phyloP scores from a whole-genome alignment of 2,113 vertebrate genomes.

The Okapia johnstoni region DNA sequence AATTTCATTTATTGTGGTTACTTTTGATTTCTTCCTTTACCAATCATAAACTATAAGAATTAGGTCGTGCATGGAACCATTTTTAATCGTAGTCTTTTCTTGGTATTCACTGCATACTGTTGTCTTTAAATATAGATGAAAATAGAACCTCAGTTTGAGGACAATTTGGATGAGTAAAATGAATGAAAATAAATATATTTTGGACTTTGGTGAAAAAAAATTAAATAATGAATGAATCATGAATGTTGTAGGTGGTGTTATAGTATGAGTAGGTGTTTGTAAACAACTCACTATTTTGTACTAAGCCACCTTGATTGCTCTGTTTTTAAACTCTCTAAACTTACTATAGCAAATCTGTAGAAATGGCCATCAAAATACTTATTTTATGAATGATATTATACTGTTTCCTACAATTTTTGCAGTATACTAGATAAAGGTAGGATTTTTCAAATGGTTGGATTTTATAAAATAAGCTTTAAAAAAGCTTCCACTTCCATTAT shows the following conservation, averaged over 20 bases:
- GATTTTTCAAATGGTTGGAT: not conserved
- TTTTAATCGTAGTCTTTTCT: slow-evolving; percentile 20
- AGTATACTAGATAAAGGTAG: not conserved
- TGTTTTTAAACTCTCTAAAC: not conserved
- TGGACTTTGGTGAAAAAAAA: not conserved
- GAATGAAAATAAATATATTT: not conserved
- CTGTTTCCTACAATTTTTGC: not conserved
- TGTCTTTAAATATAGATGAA: slow-evolving; percentile 13
- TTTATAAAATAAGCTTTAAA: not conserved
- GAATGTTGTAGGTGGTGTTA: not conserved
- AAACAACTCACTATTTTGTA: not conserved
- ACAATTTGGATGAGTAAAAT: not conserved
- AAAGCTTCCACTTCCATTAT: not conserved
- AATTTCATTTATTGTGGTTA: not conserved
- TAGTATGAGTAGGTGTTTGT: not conserved
- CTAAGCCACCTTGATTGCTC: not conserved
- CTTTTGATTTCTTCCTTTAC: not conserved
- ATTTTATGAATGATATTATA: slow-evolving; percentile 21
- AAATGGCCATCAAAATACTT: not conserved
- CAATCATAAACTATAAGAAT: not conserved
- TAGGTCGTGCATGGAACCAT: not conserved
- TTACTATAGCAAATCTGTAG: not conserved
- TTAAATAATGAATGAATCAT: not conserved
- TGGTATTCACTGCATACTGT: not conserved
- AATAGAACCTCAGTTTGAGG: not conserved